Base-by-base conservation (phyloP, 2,113 vertebrate genomes). In the Willisornis vidua region DNA sequence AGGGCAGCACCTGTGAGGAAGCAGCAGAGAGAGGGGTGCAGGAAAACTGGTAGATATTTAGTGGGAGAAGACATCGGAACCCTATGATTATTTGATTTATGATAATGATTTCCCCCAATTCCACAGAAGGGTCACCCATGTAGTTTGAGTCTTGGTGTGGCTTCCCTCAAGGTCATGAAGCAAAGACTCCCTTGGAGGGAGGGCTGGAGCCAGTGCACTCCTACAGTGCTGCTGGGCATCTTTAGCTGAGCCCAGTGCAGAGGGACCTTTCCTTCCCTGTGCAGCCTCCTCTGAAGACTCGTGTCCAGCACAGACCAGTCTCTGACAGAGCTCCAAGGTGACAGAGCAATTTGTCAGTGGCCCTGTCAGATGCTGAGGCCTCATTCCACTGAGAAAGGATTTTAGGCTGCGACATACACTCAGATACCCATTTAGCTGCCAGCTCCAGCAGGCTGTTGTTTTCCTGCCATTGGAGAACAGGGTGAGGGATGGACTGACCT, bases 91-190 rank as follows among this genome's bases (percentile, higher is more conserved):
- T 55, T 75, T 75, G 1, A 15, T 37, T 37, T 41, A 19, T 52
- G 31, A 14, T 52, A 37, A 57, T 4, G 3, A 48, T 78, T 54
- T 19, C 25, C n/a, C 52, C 54, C 82, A 35, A 20, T 65, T 24
- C 31, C 3, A 5, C 35, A 52, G 58, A n/a, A 89, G 55, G 46
- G 41, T 52, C 28, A 54, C 33, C 12, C 12, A 46, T 59, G 67
- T 61, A 52, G 24, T 28, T 0, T 9, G 81, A 26, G 23, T 58
- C 71, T 45, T 0, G 0, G 58, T 2, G 12, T 29, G 41, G 18
- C 19, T 87, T 26, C 15, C 58, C 46, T 83, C 81, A 89, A 91
- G 78, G 81, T 91, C 85, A 70, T 10, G n/a, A 66, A 58, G 25
- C 43, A 54, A 70, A 76, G 37, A n/a, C 14, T 91, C n/a, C 45